A percentile compares a stretch with the other conserved stretches of the same genome.
These are phyloP conservation scores for Drosophila tristis DNA, from an alignment of 1,140 invertebrate genomes.

Conservation along the genomic window DNA sequence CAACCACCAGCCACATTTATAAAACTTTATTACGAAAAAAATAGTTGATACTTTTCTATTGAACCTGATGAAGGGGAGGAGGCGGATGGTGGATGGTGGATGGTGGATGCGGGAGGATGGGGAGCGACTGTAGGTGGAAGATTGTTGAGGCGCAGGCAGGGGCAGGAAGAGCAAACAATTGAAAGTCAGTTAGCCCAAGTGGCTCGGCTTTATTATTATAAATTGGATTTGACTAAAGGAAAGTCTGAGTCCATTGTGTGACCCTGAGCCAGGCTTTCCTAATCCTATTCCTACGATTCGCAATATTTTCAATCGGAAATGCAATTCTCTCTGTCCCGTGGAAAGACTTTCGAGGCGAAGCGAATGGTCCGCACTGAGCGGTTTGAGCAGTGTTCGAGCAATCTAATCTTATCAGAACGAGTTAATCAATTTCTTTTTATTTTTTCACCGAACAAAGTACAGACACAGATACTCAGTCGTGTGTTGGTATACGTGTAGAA, in stretches of 20 bases:
- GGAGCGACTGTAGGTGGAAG: background rate
- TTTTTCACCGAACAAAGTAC: conserved; percentile 33
- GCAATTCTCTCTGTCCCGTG: conserved; percentile 34
- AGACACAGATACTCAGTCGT: background rate
- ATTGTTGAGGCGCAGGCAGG: conserved; percentile 13
- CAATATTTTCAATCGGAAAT: conserved; percentile 48
- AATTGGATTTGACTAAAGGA: conserved; percentile 51
- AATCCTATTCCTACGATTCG: conserved; percentile 25
- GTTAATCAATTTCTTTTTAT: conserved; percentile 29
- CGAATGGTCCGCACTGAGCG: background rate
- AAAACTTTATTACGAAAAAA: conserved; percentile 32
- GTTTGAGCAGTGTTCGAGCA: conserved; percentile 1
- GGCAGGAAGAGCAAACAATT: conserved; percentile 37
- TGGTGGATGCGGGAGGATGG: conserved; percentile 25
- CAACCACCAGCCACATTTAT: conserved; percentile 24
- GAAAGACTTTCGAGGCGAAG: conserved; percentile 7
- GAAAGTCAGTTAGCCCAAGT: conserved; percentile 53
- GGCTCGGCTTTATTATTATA: conserved; percentile 55
- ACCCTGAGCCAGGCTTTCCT: conserved; percentile 25
- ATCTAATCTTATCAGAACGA: conserved; percentile 50
- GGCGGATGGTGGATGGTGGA: conserved; percentile 33
- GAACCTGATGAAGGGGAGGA: conserved; percentile 42
- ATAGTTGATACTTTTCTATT: conserved; percentile 8
- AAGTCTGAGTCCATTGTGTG: conserved; percentile 49
- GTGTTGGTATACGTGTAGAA: conserved; percentile 29